Conservation (phyloP, 2,113 vertebrate species). For the Macrotus californicus region DNA sequence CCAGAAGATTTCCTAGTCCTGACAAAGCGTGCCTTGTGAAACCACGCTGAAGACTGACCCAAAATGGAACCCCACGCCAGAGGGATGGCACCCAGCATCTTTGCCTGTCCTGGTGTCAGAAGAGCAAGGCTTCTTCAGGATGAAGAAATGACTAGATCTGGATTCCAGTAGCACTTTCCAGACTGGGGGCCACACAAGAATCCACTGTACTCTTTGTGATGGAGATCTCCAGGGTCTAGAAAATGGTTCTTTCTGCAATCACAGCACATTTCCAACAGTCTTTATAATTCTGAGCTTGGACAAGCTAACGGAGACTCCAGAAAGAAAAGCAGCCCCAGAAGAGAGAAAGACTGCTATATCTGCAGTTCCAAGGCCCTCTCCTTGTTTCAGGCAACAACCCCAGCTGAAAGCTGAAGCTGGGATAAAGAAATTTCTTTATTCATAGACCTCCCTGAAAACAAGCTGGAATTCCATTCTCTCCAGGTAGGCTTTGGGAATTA, state of each 20-base stretch:
- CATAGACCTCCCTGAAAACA: not conserved
- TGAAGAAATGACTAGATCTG: not conserved
- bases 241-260: not conserved
- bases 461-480: not conserved
- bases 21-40: not conserved
- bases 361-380: not conserved
- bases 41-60: not conserved
- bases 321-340: not conserved
- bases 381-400: not conserved
- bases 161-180: not conserved
- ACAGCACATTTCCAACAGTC: not conserved
- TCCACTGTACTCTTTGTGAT: not conserved
- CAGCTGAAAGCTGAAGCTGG: not conserved
- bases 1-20: not conserved
- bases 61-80: not conserved
- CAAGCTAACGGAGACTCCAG: not conserved
- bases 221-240: not conserved
- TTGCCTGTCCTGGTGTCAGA: not conserved
- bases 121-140: not conserved
- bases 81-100: not conserved
- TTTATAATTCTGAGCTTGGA: not conserved
- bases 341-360: not conserved
- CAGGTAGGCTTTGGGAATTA: constrained; percentile 22
- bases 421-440: constrained; percentile 2
- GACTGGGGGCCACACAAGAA: not conserved